Evolutionary conservation across 1,140 invertebrate genomes (phyloP), one percentile per base, ranked within the genome.

Genomic region (Hormaphis cornu): DNA sequence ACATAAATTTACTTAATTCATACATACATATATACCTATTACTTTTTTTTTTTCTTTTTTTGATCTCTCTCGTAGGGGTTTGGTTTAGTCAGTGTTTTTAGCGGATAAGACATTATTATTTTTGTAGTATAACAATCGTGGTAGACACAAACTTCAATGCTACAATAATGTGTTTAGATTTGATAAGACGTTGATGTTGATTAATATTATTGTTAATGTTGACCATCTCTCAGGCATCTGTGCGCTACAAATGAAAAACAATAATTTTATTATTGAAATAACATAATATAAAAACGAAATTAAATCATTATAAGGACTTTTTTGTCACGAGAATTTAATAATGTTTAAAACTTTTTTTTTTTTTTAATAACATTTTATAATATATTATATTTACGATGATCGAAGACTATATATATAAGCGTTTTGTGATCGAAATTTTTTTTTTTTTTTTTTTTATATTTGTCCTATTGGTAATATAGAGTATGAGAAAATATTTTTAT

Each of bases 181-280:
- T 48, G 33, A n/a, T n/a, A 63, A 44, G 24, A 63, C 33, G 59
- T 63, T 63, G 44, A 48, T 63, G 59, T 63, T 63, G 10, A 63
- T 48, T n/a, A n/a, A n/a, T n/a, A n/a, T n/a, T 63, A 48, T 63
- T 63, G 59, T 63, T 63, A 63, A 63, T 22, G 48, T n/a, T 30
- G 59, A 20, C 48, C 59, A 63, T 63, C 59, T 63, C 59, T 63
- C 59, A n/a, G n/a, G n/a, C n/a, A n/a, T 44, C 42, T 63, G 30
- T 44, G 42, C n/a, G 20, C 20, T 14, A 33, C 42, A 33, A 28
- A 61, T 33, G 16, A 30, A 48, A 48, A 44, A 44, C 12, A 61
- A 42, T 35, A 58, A 22, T n/a, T n/a, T n/a, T n/a, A n/a, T n/a
- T n/a, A n/a, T n/a, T n/a, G n/a, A n/a, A n/a, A n/a, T n/a, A n/a